phyloP scores from a whole-genome alignment of 2,113 vertebrate species.

The Fulica atra region DNA sequence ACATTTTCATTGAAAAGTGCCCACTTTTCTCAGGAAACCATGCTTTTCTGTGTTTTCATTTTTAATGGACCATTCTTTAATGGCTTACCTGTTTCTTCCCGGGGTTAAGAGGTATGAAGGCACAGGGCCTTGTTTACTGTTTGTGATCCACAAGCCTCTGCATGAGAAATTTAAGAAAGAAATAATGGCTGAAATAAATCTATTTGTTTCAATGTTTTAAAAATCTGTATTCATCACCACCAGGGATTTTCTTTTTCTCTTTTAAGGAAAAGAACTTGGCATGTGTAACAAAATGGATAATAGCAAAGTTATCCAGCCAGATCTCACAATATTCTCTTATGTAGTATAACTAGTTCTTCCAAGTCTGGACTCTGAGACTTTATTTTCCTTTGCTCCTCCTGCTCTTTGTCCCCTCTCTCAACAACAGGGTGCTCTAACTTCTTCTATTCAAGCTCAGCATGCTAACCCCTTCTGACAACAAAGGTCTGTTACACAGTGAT shows the following conservation, averaged over 20 bases:
- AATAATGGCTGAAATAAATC: not conserved
- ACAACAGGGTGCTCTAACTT: not conserved
- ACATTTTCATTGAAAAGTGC: not conserved
- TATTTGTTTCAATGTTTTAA: not conserved
- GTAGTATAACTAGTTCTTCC: not conserved
- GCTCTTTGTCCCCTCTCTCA: not conserved
- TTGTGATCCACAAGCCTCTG: not conserved
- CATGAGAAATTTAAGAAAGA: not conserved
- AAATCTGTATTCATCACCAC: not conserved
- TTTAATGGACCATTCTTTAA: not conserved
- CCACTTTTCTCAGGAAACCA: not conserved
- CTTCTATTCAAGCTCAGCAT: not conserved
- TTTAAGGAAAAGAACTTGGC: not conserved
- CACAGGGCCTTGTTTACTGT: not conserved
- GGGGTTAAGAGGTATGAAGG: not conserved
- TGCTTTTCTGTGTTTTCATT: not conserved
- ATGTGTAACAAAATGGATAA: not conserved
- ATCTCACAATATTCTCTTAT: not conserved
- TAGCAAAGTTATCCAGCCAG: not conserved
- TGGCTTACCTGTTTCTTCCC: not conserved
- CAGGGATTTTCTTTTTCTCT: not conserved
- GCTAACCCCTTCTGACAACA: not conserved
- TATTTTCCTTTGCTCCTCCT: not conserved
- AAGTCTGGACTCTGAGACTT: not conserved
- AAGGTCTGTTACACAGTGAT: not conserved